A percentile compares a stretch with the other conserved stretches of the same genome.
Conservation (phyloP, 2,888 invertebrate genomes). For the Hermodice carunculata region DNA sequence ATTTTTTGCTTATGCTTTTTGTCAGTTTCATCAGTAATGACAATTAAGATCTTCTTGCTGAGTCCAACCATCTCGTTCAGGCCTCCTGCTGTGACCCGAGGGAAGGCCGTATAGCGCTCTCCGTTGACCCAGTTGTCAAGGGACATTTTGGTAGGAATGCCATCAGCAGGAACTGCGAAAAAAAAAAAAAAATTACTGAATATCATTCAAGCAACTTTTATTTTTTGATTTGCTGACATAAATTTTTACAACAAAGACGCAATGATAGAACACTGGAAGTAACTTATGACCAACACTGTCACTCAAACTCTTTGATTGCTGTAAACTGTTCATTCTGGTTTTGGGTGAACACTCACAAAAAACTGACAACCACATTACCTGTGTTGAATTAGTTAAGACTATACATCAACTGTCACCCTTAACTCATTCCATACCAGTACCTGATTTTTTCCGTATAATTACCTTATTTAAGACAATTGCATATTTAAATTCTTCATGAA, state of each 20-base stretch:
- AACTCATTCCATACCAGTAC: too few species aligned
- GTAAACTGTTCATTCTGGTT: not conserved
- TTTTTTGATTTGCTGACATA: too few species aligned
- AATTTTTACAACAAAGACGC: too few species aligned
- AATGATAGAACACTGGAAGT: not conserved
- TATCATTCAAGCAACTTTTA: not conserved
- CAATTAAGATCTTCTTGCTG: constrained; percentile 88
- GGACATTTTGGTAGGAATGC: constrained; percentile 45
- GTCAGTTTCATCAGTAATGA: constrained; percentile 72
- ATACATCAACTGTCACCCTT: too few species aligned
- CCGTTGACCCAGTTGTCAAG: constrained; percentile 89
- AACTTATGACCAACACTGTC: too few species aligned
- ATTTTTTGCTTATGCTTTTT: constrained; percentile 29
- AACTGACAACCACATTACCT: too few species aligned
- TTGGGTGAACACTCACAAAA: too few species aligned
- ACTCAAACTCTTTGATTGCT: not conserved
- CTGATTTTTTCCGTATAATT: too few species aligned
- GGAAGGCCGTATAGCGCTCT: constrained; percentile 90
- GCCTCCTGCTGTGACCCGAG: constrained; percentile 76
- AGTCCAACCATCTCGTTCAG: constrained; percentile 84
- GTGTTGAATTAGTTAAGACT: too few species aligned
- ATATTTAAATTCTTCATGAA: too few species aligned
- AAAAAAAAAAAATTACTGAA: not conserved
- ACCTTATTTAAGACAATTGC: too few species aligned
- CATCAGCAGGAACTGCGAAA: constrained; percentile 15